phyloP scores from a whole-genome alignment of 2,888 invertebrate genomes.

The Steinernema carpocapsae region DNA sequence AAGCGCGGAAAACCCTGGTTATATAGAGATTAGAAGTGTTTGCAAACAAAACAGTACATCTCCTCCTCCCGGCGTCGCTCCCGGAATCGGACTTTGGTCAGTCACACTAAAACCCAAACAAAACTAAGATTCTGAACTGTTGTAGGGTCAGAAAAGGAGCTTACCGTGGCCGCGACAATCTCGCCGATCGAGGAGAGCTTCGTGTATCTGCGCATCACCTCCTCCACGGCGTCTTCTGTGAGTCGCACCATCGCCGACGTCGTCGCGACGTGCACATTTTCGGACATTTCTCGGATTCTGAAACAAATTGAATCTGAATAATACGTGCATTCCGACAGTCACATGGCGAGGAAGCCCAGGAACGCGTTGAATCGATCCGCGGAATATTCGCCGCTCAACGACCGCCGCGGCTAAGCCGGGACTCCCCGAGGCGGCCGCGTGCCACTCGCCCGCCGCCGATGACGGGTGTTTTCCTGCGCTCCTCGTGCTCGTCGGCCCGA shows the following conservation, averaged over 20 bases:
- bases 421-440: not conserved
- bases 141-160: not conserved
- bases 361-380: too few relatives aligned
- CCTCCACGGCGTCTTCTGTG: slow-evolving; percentile 21
- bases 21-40: too few relatives aligned
- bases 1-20: too few relatives aligned
- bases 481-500: slow-evolving; percentile 1
- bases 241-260: slow-evolving; percentile 10
- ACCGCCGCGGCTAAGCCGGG: not conserved
- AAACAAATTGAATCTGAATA: not conserved
- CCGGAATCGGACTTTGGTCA: too few relatives aligned
- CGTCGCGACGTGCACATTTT: slow-evolving; percentile 16
- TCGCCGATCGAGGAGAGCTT: slow-evolving; percentile 20
- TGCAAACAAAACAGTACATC: too few relatives aligned
- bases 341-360: slow-evolving; percentile 12
- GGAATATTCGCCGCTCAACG: not conserved
- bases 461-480: not conserved
- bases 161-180: not conserved
- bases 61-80: too few relatives aligned
- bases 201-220: slow-evolving; percentile 17
- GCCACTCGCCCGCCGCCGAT: not conserved
- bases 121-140: too few relatives aligned
- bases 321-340: not conserved
- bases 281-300: slow-evolving; percentile 14
- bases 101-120: too few relatives aligned